Percentiles rank a stretch among this genome's conserved stretches.
Conservation (phyloP, 2,797 vertebrate species). For the Percopsis omiscomaycus region DNA sequence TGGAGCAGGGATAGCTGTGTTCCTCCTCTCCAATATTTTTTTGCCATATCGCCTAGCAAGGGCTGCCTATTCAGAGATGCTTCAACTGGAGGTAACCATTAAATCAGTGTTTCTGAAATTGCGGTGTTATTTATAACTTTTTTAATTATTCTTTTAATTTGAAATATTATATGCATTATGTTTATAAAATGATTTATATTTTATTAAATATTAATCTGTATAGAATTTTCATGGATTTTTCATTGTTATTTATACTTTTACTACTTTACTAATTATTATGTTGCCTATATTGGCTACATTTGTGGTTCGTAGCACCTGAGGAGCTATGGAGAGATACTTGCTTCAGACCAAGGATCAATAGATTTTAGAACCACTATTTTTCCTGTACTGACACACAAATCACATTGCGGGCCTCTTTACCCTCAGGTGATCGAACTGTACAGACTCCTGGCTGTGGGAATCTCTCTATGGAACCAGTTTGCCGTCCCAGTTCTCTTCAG, state of each 20-base stretch:
- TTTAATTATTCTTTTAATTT: no score
- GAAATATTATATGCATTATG: no score
- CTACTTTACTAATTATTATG: no score
- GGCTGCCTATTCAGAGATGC: conserved; percentile 72
- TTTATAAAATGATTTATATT: no score
- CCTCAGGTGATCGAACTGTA: conserved; percentile 79
- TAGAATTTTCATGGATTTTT: no score
- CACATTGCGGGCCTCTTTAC: neutral
- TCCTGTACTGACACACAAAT: neutral
- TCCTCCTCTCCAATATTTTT: conserved; percentile 76
- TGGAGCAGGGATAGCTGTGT: conserved; percentile 55
- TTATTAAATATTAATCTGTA: no score
- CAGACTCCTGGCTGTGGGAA: conserved; percentile 77
- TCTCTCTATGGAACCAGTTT: conserved; percentile 85
- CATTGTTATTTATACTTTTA: no score
- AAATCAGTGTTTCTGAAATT: neutral
- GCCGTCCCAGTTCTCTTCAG: conserved; percentile 84
- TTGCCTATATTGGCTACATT: no score
- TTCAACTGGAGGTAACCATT: conserved; percentile 70
- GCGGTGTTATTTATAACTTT: neutral
- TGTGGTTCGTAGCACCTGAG: no score
- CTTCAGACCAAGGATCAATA: no score
- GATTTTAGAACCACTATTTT: no score
- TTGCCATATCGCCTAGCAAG: conserved; percentile 77
- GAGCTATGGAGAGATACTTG: no score